Evolutionary conservation across 2,888 invertebrate species (phyloP).

Genomic region (Hirtodrosophila cameraria): DNA sequence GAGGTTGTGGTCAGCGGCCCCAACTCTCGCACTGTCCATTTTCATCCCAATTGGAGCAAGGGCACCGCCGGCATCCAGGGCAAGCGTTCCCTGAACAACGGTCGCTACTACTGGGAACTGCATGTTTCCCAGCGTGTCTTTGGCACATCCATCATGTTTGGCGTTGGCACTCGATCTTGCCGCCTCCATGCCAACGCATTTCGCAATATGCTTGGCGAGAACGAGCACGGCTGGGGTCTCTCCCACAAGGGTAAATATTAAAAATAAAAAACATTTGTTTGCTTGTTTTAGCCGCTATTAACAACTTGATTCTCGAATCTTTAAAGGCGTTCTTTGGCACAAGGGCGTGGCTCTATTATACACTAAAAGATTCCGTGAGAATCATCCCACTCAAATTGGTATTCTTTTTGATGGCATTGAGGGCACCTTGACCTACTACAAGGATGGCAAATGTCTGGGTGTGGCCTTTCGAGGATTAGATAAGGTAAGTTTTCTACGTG

Average conservation of each 20-base stretch:
- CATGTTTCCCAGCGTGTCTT: slow-evolving; percentile 87
- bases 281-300: neutral
- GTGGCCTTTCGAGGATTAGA: slow-evolving; percentile 89
- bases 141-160: slow-evolving; percentile 91
- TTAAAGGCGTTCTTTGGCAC: slow-evolving; percentile 86
- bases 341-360: slow-evolving; percentile 87
- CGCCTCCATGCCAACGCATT: slow-evolving; percentile 88
- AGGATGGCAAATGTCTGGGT: slow-evolving; percentile 88
- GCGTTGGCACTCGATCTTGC: slow-evolving; percentile 86
- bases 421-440: slow-evolving; percentile 89
- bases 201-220: slow-evolving; percentile 89
- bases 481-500: slow-evolving; percentile 79
- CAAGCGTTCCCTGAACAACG: slow-evolving; percentile 87
- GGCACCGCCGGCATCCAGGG: slow-evolving; percentile 90
- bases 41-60: slow-evolving; percentile 91
- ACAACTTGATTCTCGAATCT: neutral
- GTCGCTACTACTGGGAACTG: slow-evolving; percentile 88
- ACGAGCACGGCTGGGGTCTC: slow-evolving; percentile 89
- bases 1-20: slow-evolving; percentile 87
- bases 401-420: slow-evolving; percentile 88
- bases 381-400: slow-evolving; percentile 88
- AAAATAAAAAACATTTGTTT: neutral
- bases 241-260: slow-evolving; percentile 86
- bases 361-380: slow-evolving; percentile 89
- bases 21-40: slow-evolving; percentile 86